Conservation (phyloP, 2,888 invertebrate species). For the Plagodis dolabraria region DNA sequence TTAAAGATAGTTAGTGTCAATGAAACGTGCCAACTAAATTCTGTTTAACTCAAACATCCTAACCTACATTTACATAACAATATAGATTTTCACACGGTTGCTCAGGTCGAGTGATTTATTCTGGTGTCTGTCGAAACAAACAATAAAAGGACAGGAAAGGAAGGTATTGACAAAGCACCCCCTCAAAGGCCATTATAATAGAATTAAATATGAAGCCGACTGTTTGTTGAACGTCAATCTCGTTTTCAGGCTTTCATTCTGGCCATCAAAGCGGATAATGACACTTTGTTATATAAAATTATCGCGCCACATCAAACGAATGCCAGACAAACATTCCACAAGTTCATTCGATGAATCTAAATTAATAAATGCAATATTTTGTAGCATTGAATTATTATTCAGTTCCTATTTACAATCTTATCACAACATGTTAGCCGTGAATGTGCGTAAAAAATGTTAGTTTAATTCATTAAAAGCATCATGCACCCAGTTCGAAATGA, state of each 20-base stretch:
- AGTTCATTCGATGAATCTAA: conserved; percentile 14
- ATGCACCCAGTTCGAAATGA: conserved; percentile 70
- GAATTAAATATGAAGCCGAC: conserved; percentile 29
- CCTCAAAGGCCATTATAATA: conserved; percentile 30
- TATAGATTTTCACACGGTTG: conserved; percentile 13
- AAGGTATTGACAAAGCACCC: conserved; percentile 35
- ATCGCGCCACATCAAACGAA: conserved; percentile 14
- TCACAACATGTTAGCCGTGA: conserved; percentile 15
- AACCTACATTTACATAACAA: conserved; percentile 43
- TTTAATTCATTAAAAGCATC: conserved; percentile 37
- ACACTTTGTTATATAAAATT: conserved; percentile 13
- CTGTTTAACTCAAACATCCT: conserved; percentile 62
- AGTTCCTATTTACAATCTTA: conserved; percentile 19
- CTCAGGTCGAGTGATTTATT: conserved; percentile 9
- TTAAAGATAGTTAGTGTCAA: conserved; percentile 65
- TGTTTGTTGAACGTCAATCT: conserved; percentile 21
- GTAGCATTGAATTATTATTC: conserved; percentile 15
- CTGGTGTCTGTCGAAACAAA: conserved; percentile 16
- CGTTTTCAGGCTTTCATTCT: conserved; percentile 29
- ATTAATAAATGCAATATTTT: conserved; percentile 13
- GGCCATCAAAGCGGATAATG: conserved; percentile 33
- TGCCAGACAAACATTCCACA: conserved; percentile 19
- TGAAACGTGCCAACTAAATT: conserved; percentile 71
- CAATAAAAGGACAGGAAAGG: conserved; percentile 30
- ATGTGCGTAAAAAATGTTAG: conserved; percentile 19